phyloP scores from a whole-genome alignment of 2,888 invertebrate species.

The Nomada fucata region DNA sequence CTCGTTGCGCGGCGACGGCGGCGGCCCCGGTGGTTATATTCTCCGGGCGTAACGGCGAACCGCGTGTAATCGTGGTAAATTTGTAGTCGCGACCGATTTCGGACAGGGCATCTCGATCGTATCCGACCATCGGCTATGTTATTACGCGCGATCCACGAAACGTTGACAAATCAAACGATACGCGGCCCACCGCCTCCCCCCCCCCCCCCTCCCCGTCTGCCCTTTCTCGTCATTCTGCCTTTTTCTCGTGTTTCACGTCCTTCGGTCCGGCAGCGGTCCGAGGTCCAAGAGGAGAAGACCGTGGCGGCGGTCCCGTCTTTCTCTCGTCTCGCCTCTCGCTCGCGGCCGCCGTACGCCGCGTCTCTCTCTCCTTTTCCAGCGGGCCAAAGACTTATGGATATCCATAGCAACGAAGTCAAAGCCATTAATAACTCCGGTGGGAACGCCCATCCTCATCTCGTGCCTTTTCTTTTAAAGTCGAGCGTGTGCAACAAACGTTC shows the following conservation, averaged over 20 bases:
- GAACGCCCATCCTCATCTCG: conserved; percentile 83
- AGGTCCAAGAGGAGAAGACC: conserved; percentile 64
- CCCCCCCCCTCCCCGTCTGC: too few species aligned
- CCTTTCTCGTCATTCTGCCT: conserved; percentile 67
- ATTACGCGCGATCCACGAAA: conserved; percentile 9
- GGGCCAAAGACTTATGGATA: conserved; percentile 84
- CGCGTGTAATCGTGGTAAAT: conserved; percentile 7
- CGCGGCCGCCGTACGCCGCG: conserved; percentile 27
- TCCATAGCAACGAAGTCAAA: conserved; percentile 84
- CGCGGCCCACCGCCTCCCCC: conserved; percentile 44
- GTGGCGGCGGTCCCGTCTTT: conserved; percentile 61
- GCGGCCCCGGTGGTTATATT: too few species aligned
- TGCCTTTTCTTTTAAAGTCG: conserved; percentile 83
- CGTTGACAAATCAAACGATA: conserved; percentile 60
- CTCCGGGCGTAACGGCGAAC: too few species aligned
- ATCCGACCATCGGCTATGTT: neutral
- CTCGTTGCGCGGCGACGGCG: conserved; percentile 2
- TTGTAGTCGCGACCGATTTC: conserved; percentile 12
- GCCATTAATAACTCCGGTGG: conserved; percentile 84
- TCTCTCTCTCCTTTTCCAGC: conserved; percentile 57
- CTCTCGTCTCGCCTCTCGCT: conserved; percentile 41
- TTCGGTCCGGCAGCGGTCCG: conserved; percentile 67
- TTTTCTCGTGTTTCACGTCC: conserved; percentile 72
- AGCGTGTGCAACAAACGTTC: conserved; percentile 78
- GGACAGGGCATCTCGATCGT: neutral